Conservation (phyloP, 2,888 invertebrate species). For the Aporophyla nigra region DNA sequence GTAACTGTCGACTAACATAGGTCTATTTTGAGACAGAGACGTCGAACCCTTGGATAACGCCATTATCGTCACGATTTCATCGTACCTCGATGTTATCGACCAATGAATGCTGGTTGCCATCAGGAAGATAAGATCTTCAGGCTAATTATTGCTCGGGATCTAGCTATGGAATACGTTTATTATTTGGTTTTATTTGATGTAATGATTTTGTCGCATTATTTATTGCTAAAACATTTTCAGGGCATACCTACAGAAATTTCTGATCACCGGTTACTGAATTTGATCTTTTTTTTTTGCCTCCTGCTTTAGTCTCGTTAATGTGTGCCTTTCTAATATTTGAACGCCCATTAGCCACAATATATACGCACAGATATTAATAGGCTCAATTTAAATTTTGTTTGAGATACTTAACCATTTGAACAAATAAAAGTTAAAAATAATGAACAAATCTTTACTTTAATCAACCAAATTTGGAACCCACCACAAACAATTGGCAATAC, state of each 20-base stretch:
- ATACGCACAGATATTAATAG: too few relatives aligned
- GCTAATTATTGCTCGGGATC: conserved; percentile 51
- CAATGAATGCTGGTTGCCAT: conserved; percentile 61
- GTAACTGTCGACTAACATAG: conserved; percentile 47
- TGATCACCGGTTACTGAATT: too few relatives aligned
- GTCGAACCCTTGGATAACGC: conserved; percentile 39
- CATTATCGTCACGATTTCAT: conserved; percentile 58
- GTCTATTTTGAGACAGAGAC: conserved; percentile 54
- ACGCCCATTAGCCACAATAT: not conserved
- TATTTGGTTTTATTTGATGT: conserved; percentile 27
- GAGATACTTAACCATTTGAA: not conserved
- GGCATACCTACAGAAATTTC: too few relatives aligned
- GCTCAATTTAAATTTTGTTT: too few relatives aligned
- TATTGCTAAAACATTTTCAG: not conserved
- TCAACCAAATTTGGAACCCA: not conserved
- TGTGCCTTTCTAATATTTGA: not conserved
- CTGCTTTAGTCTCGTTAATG: not conserved
- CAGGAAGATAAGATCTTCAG: conserved; percentile 48
- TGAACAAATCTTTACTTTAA: not conserved
- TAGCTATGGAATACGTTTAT: conserved; percentile 31
- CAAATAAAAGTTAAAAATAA: not conserved
- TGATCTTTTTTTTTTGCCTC: not conserved
- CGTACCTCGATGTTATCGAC: conserved; percentile 49
- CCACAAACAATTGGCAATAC: not conserved
- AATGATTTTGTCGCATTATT: not conserved